These are phyloP conservation scores for Zootermopsis nevadensis DNA, from an alignment of 2,888 invertebrate species.

Conservation along the genomic window DNA sequence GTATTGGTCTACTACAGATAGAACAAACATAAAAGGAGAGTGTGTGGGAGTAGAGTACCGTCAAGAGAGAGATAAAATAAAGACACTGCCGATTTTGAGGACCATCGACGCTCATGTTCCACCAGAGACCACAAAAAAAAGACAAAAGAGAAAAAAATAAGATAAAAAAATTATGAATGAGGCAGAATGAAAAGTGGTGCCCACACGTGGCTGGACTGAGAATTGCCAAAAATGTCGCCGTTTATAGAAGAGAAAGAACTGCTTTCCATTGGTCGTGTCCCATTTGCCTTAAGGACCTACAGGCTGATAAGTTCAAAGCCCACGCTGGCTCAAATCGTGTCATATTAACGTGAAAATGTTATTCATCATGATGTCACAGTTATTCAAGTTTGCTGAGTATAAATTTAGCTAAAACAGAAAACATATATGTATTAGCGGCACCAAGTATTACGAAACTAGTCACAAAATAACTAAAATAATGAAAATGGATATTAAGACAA, in stretches of 20 bases:
- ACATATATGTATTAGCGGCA: no score
- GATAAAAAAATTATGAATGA: neutral
- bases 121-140: no score
- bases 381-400: neutral
- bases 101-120: neutral
- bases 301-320: neutral
- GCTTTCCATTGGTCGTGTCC: neutral
- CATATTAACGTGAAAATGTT: neutral
- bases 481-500: no score
- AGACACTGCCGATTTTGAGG: neutral
- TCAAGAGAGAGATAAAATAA: no score
- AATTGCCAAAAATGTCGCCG: conserved; percentile 41
- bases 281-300: neutral
- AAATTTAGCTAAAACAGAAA: neutral
- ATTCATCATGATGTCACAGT: neutral
- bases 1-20: no score
- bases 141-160: neutral
- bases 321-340: neutral
- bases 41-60: no score
- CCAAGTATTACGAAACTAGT: no score
- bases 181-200: conserved; percentile 34
- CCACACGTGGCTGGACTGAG: conserved; percentile 43
- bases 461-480: no score
- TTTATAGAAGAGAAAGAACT: neutral
- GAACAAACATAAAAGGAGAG: no score